Conservation (phyloP, 2,797 vertebrate genomes). For the Halcyon chelicuti region DNA sequence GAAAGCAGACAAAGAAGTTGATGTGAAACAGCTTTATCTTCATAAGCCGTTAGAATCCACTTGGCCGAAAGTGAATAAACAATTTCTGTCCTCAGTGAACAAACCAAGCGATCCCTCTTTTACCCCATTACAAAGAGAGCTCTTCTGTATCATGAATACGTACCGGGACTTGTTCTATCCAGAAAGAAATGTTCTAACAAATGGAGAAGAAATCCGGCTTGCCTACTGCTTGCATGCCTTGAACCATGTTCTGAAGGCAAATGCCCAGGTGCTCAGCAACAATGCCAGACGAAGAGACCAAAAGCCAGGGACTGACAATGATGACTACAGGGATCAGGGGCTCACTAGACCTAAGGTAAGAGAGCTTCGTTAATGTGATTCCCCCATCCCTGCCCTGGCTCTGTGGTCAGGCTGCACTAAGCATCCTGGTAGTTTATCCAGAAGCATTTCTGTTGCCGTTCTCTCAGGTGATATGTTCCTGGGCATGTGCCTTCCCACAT, state of each 20-base stretch:
- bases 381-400: rapidly evolving
- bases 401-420: background rate
- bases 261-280: conserved; percentile 89
- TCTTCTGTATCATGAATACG: conserved; percentile 89
- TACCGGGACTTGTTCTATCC: conserved; percentile 93
- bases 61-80: conserved; percentile 84
- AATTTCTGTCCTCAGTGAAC: conserved; percentile 32
- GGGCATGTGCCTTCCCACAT: background rate
- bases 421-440: background rate
- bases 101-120: conserved; percentile 57
- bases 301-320: conserved; percentile 75
- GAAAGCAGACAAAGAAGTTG: conserved; percentile 75
- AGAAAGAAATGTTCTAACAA: conserved; percentile 82
- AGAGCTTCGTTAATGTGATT: background rate
- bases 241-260: conserved; percentile 95
- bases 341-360: conserved; percentile 95
- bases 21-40: conserved; percentile 80
- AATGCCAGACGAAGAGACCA: conserved; percentile 84
- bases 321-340: conserved; percentile 92
- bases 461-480: background rate
- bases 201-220: conserved; percentile 84
- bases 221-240: conserved; percentile 91
- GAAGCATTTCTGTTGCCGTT: background rate
- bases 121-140: conserved; percentile 88
- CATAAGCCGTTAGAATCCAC: conserved; percentile 86